Evolutionary conservation across 1,140 invertebrate species (phyloP).

Genomic region (Drosophila paulistorum): DNA sequence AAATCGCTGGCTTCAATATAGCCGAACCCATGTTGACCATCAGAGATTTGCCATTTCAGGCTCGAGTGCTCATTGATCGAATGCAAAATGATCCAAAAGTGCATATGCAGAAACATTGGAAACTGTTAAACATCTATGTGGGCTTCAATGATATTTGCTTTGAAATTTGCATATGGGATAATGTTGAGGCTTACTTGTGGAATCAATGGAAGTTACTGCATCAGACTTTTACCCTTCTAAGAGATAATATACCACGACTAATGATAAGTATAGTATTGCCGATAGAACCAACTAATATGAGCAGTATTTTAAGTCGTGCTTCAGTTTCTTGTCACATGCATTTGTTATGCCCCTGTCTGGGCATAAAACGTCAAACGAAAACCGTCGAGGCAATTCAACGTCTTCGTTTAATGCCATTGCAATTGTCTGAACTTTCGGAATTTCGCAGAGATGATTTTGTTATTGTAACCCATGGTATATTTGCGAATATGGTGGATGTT

Average conservation of each 20-base stretch:
- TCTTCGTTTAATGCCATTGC: conserved; percentile 68
- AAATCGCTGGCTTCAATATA: conserved; percentile 84
- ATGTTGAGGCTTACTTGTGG: conserved; percentile 36
- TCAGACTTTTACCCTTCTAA: conserved; percentile 35
- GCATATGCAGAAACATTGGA: conserved; percentile 87
- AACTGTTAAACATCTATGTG: conserved; percentile 86
- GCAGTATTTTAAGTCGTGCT: conserved; percentile 52
- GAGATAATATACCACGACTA: conserved; percentile 50
- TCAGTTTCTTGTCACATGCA: conserved; percentile 65
- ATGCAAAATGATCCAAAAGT: conserved; percentile 85
- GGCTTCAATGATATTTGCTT: conserved; percentile 88
- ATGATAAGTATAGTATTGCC: conserved; percentile 50
- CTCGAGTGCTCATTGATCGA: conserved; percentile 84
- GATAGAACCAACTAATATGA: conserved; percentile 57
- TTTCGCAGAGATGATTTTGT: conserved; percentile 84
- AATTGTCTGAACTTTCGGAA: conserved; percentile 66
- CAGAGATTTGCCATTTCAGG: conserved; percentile 86
- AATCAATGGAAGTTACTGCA: conserved; percentile 32
- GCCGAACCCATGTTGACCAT: conserved; percentile 85
- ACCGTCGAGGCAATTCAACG: conserved; percentile 44
- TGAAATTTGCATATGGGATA: conserved; percentile 84
- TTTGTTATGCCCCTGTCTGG: conserved; percentile 75
- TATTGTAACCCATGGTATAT: conserved; percentile 85
- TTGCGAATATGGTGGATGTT: conserved; percentile 82
- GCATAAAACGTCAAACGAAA: conserved; percentile 68